Percentiles rank a stretch among this genome's conserved stretches.
Conservation (phyloP, 2,797 vertebrate genomes). For the Anguilla marmorata region DNA sequence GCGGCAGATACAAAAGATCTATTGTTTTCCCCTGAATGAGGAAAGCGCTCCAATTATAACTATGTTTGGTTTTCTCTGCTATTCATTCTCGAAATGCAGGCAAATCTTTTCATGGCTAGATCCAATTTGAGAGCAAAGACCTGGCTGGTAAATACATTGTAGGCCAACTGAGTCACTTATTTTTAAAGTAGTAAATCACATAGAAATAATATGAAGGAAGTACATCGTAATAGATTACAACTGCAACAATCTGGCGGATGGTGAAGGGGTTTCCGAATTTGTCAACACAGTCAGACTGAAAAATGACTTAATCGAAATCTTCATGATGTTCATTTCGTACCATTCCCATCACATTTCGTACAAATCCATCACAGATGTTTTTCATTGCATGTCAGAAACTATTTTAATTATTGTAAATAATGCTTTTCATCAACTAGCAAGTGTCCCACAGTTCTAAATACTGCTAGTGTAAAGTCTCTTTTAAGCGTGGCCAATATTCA, state of each 20-base stretch:
- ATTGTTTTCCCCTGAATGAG: conserved; percentile 34
- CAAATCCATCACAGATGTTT: background rate
- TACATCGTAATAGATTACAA: background rate
- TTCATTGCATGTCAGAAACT: no score
- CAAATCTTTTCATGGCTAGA: background rate
- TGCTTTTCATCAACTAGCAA: background rate
- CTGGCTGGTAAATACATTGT: conserved; percentile 6
- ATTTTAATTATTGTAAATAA: no score
- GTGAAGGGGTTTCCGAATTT: background rate
- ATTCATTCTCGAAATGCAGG: conserved; percentile 28
- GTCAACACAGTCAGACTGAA: no score
- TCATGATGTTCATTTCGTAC: no score
- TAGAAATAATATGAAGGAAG: background rate
- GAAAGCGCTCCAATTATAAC: conserved; percentile 4
- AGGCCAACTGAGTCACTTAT: background rate
- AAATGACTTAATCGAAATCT: no score
- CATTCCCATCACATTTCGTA: background rate
- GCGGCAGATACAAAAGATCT: conserved; percentile 33
- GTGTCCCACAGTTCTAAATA: no score
- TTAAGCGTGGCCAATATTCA: no score
- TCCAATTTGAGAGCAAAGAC: background rate
- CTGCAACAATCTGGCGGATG: background rate
- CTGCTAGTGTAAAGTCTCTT: no score
- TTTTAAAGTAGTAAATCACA: background rate
- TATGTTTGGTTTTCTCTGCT: conserved; percentile 21